Evolutionary conservation across 2,797 vertebrate genomes (phyloP).

Genomic region (Sebastes flavidus): DNA sequence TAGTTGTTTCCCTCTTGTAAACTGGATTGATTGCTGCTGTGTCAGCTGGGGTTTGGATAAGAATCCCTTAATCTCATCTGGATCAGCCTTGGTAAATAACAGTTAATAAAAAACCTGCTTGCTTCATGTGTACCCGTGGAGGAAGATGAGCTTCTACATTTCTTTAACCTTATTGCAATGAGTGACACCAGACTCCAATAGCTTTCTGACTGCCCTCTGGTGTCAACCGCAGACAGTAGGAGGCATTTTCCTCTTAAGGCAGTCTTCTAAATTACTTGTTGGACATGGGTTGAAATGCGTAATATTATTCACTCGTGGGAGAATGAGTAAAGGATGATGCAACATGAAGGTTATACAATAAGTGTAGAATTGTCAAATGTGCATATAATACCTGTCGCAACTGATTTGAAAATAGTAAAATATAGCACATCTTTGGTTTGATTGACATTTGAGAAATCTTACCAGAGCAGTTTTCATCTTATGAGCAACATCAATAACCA

Average conservation of each 20-base stretch:
- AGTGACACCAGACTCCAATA: conserved; percentile 7
- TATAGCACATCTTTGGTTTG: not conserved
- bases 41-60: conserved; percentile 14
- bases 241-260: not conserved
- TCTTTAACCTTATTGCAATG: not conserved
- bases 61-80: conserved; percentile 39
- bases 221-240: conserved; percentile 9
- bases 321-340: conserved; percentile 9
- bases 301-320: not conserved
- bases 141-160: conserved; percentile 1
- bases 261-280: conserved; percentile 12
- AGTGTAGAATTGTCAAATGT: not conserved
- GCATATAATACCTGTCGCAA: not conserved
- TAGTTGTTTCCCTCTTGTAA: conserved; percentile 29
- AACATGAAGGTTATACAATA: not conserved
- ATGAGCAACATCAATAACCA: not conserved
- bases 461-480: not conserved
- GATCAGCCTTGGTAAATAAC: conserved; percentile 31
- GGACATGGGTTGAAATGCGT: not conserved
- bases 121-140: not conserved
- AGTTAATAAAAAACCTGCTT: conserved; percentile 22
- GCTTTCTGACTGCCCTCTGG: conserved; percentile 30
- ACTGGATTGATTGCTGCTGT: conserved; percentile 18
- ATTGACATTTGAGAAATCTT: not conserved
- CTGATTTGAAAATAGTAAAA: not conserved